Conservation (phyloP, 2,888 invertebrate genomes). For the Parasteatoda lunata region DNA sequence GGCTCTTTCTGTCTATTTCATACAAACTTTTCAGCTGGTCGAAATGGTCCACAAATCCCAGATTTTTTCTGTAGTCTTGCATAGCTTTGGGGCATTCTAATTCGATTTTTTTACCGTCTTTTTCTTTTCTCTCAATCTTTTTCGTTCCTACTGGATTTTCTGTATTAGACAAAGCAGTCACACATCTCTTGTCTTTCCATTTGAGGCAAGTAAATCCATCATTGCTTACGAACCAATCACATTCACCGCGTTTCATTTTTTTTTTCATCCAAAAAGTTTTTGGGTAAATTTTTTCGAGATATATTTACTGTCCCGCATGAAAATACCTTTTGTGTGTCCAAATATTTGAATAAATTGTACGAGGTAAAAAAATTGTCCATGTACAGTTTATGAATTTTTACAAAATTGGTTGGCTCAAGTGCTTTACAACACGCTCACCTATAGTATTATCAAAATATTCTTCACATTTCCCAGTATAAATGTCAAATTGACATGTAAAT, state of each 20-base stretch:
- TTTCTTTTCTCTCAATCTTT: slow-evolving; percentile 8
- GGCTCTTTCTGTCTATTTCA: slow-evolving; percentile 10
- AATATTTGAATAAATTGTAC: not conserved
- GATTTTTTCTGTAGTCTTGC: not conserved
- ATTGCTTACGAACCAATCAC: slow-evolving; percentile 8
- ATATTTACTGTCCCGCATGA: not conserved
- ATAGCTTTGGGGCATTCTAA: not conserved
- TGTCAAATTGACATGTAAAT: slow-evolving; percentile 16
- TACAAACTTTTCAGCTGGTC: slow-evolving; percentile 7
- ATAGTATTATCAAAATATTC: not conserved
- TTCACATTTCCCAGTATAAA: slow-evolving; percentile 18
- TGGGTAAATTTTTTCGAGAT: not conserved
- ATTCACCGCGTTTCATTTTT: not conserved
- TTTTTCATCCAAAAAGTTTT: not conserved
- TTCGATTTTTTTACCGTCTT: slow-evolving; percentile 9
- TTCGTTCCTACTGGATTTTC: not conserved
- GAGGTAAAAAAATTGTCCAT: slow-evolving; percentile 31
- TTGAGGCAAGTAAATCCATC: slow-evolving; percentile 18
- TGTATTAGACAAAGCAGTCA: slow-evolving; percentile 13
- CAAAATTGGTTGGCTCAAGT: not conserved
- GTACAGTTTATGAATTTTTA: slow-evolving; percentile 12
- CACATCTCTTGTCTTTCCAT: slow-evolving; percentile 29
- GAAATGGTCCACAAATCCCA: slow-evolving; percentile 12
- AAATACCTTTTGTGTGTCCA: slow-evolving; percentile 23
- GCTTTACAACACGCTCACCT: slow-evolving; percentile 20